Percentiles rank a stretch among this genome's conserved stretches.
Conservation (phyloP, 1,140 invertebrate genomes). For the Trinorchestia longiramus region DNA sequence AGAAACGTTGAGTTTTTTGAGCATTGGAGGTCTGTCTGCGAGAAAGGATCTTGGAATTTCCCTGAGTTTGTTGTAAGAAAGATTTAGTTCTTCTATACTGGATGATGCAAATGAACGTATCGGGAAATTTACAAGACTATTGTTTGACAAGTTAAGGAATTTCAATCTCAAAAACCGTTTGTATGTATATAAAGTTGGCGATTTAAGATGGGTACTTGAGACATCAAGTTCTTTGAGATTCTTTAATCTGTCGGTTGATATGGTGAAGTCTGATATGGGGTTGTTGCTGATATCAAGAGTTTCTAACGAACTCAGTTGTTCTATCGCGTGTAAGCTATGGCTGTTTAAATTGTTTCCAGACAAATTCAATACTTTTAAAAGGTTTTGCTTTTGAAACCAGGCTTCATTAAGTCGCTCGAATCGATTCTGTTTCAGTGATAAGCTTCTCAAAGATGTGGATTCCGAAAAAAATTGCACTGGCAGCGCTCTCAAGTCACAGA, state of each 20-base stretch:
- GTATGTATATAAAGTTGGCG: constrained; percentile 83
- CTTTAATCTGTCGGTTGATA: constrained; percentile 54
- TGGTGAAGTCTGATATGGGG: constrained; percentile 59
- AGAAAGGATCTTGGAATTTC: constrained; percentile 70
- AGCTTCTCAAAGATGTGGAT: constrained; percentile 77
- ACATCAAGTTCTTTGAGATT: constrained; percentile 59
- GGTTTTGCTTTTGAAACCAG: constrained; percentile 58
- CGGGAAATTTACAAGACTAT: constrained; percentile 81
- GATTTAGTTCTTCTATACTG: constrained; percentile 75
- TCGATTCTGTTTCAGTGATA: constrained; percentile 89
- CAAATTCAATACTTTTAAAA: constrained; percentile 61
- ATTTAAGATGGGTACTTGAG: constrained; percentile 72
- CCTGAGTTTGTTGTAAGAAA: constrained; percentile 84
- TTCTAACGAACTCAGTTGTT: constrained; percentile 57
- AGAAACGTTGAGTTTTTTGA: constrained; percentile 85
- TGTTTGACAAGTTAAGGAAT: constrained; percentile 84
- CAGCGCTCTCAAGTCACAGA: constrained; percentile 88
- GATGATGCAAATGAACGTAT: constrained; percentile 74
- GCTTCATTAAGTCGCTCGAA: constrained; percentile 59
- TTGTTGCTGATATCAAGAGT: constrained; percentile 62
- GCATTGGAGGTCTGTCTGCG: constrained; percentile 71
- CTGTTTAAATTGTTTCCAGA: constrained; percentile 58
- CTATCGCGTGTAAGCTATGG: constrained; percentile 58
- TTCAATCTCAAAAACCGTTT: constrained; percentile 80
- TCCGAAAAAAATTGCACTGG: constrained; percentile 69